Evolutionary conservation across 2,797 vertebrate species (phyloP), one percentile per base, ranked within the genome.

Genomic region (Leontocebus nigricollis): DNA sequence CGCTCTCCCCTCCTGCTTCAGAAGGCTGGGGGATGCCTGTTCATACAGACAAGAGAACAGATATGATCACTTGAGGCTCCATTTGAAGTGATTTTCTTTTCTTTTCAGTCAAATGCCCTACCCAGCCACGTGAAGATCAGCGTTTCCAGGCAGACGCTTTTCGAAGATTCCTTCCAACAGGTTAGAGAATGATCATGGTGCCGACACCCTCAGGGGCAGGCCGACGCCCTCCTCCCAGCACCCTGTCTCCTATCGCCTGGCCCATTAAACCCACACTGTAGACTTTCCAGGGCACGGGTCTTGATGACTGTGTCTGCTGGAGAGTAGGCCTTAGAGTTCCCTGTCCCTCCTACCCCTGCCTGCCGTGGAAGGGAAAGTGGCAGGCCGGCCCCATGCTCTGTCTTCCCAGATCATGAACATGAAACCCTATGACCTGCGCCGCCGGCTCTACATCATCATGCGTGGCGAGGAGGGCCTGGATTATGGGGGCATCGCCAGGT

Each of bases 131-230:
- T 99, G 98, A 99, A 99, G 99, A 99, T 99, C 99, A 99, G 99
- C 0, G 99, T 99, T 88, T 99, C 99, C 50, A 99, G 99, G 86
- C 99, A 99, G 98, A 99, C 99, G 0, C 99, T 99, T 96, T 99
- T 99, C 9, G 99, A 99, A 97, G 99, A 99, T 96, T 99, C 99
- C 2, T 99, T 99, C 97, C 99, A 99, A 97, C 99, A 99, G 99
- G 99, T 99, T 98, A 98, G 98, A 95, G 70, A n/a, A 33, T 76
- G 86, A 44, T 44, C 36, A 1, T 14, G 19, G 15, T 88, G 22
- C 55, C 55, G 5, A 93, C 72, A 59, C 26, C 52, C 52, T 55
- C 6, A 24, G 41, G 15, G 44, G 61, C 41, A 0, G 0, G 30
- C 33, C 46, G 4, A 48, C 19, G 22, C 41, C 30, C n/a, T 41